These are phyloP conservation scores for Pyralis farinalis DNA, from an alignment of 2,888 invertebrate species.

Conservation along the genomic window DNA sequence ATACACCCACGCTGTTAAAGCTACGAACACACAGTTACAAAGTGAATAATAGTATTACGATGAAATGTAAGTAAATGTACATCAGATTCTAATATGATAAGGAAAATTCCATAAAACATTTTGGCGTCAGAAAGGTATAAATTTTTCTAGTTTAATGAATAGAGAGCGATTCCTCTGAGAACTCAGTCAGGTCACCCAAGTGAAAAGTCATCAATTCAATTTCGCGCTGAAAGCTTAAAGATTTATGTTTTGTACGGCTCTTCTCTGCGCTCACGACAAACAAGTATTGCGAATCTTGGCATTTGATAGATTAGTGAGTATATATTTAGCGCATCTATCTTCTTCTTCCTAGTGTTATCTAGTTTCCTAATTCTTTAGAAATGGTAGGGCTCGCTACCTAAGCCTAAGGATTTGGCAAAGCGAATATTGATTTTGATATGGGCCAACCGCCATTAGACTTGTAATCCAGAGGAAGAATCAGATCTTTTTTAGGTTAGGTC, in stretches of 20 bases:
- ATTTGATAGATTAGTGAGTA: neutral
- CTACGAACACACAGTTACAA: neutral
- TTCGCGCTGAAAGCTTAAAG: conserved; percentile 20
- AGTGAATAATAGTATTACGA: neutral
- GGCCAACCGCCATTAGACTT: too few relatives aligned
- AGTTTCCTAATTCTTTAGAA: too few relatives aligned
- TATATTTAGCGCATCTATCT: too few relatives aligned
- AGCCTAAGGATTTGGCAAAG: too few relatives aligned
- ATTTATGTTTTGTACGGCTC: conserved; percentile 32
- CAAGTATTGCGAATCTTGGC: conserved; percentile 8
- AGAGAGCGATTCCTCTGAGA: conserved; percentile 5
- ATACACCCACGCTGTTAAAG: neutral
- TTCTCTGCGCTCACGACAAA: conserved; percentile 13
- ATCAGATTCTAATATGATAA: neutral
- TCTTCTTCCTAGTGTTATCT: too few relatives aligned
- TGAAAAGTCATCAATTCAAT: conserved; percentile 22
- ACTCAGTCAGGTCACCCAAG: conserved; percentile 6
- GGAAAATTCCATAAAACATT: neutral
- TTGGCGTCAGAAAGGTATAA: neutral
- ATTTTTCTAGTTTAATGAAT: neutral
- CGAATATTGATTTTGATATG: too few relatives aligned
- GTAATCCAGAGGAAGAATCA: too few relatives aligned
- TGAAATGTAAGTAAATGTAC: neutral
- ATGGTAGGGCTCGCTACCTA: too few relatives aligned
- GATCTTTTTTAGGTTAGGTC: too few relatives aligned